These are phyloP conservation scores for Clusia tigrina DNA, from an alignment of 2,888 invertebrate species.

Conservation along the genomic window DNA sequence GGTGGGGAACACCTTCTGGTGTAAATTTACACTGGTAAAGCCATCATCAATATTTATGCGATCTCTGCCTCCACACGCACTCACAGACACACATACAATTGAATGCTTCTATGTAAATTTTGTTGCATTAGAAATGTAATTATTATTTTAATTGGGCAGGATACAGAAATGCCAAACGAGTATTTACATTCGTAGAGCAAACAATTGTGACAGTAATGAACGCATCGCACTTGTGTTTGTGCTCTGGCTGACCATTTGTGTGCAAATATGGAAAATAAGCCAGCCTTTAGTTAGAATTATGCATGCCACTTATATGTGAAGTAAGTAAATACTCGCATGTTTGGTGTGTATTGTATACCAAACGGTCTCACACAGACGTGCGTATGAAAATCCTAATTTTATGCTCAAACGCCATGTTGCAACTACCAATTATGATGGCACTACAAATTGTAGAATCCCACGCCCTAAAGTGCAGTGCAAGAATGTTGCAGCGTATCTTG, in stretches of 20 bases:
- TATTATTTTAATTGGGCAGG: constrained; percentile 60
- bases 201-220: constrained; percentile 2
- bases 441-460: no score
- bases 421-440: no score
- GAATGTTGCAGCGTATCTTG: no score
- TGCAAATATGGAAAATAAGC: constrained; percentile 32
- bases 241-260: constrained; percentile 21
- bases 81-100: background rate
- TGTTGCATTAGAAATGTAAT: constrained; percentile 60
- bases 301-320: background rate
- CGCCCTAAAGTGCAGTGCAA: no score
- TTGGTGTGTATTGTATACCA: no score
- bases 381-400: no score
- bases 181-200: constrained; percentile 9
- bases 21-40: constrained; percentile 11
- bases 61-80: constrained; percentile 30
- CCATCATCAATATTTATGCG: constrained; percentile 51
- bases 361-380: no score
- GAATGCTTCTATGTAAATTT: constrained; percentile 44
- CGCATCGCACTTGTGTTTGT: background rate
- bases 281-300: constrained; percentile 9
- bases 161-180: background rate
- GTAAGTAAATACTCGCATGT: background rate
- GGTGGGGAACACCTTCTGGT: background rate
- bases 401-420: no score